These are phyloP conservation scores for Hyperoodon ampullatus DNA, from an alignment of 2,113 vertebrate species.

Conservation along the genomic window DNA sequence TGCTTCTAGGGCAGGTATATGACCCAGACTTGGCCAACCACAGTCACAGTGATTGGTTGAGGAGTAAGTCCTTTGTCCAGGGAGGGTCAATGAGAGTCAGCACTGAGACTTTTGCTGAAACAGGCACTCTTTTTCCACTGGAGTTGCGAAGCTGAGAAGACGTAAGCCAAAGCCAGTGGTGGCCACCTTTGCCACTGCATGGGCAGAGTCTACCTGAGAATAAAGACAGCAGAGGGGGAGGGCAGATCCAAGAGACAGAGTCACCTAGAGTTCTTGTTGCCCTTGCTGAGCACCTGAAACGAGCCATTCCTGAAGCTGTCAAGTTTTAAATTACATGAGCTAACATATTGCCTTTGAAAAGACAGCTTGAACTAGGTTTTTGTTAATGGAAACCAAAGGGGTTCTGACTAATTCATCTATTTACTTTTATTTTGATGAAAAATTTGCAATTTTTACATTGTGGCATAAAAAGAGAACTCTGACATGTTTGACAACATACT, in stretches of 20 bases:
- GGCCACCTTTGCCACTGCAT: neutral
- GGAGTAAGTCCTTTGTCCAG: neutral
- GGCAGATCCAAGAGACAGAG: neutral
- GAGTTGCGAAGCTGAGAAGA: neutral
- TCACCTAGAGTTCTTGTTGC: neutral
- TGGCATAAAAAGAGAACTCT: constrained; percentile 57
- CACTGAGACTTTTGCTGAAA: neutral
- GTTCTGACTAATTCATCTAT: constrained; percentile 47
- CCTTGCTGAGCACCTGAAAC: neutral
- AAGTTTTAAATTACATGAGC: neutral
- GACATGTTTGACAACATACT: constrained; percentile 71
- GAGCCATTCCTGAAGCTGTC: neutral
- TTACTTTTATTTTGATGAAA: constrained; percentile 64
- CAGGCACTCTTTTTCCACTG: neutral
- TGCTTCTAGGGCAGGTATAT: neutral
- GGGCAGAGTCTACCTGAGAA: neutral
- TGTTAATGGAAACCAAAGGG: neutral
- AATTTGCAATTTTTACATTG: constrained; percentile 56
- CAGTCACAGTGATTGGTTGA: neutral
- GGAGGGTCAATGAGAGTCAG: neutral
- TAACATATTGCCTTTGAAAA: constrained; percentile 18
- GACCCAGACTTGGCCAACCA: neutral
- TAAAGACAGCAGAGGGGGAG: neutral
- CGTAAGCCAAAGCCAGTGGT: neutral
- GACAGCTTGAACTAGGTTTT: constrained; percentile 8